Conservation (phyloP, 2,113 vertebrate species). For the Oreocharis arfaki region DNA sequence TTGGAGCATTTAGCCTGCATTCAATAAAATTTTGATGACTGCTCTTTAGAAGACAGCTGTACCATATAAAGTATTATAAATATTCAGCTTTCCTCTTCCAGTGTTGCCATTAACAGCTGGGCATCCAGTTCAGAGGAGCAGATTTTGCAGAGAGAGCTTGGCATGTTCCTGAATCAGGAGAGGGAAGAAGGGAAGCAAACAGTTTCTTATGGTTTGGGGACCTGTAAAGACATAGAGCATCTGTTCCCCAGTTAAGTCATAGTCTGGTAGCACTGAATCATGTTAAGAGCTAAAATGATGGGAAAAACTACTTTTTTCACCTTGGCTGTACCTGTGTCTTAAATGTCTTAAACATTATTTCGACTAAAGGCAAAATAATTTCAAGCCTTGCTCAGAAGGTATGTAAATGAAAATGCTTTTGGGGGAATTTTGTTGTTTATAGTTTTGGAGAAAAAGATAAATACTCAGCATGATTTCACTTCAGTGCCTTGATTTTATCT, state of each 20-base stretch:
- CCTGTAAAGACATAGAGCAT: conserved; percentile 76
- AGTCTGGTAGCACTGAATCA: conserved; percentile 74
- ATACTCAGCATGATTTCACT: not conserved
- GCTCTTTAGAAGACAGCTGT: conserved; percentile 84
- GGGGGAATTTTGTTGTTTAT: not conserved
- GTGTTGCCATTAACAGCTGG: conserved; percentile 82
- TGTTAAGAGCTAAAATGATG: conserved; percentile 70
- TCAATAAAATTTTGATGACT: conserved; percentile 83
- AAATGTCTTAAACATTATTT: conserved; percentile 33
- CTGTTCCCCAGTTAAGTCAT: conserved; percentile 74
- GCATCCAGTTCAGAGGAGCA: conserved; percentile 77
- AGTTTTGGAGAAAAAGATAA: not conserved
- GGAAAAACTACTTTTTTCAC: conserved; percentile 62
- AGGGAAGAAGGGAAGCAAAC: conserved; percentile 68
- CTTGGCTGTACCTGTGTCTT: conserved; percentile 56
- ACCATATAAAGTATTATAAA: conserved; percentile 82
- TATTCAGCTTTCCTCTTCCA: conserved; percentile 77
- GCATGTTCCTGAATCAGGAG: conserved; percentile 74
- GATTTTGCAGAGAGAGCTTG: conserved; percentile 73
- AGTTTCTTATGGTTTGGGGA: conserved; percentile 77
- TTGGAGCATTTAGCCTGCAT: conserved; percentile 73
- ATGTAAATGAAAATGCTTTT: conserved; percentile 15
- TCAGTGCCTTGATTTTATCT: conserved; percentile 1
- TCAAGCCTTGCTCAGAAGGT: conserved; percentile 23
- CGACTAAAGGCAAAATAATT: conserved; percentile 37